Evolutionary conservation across 2,888 invertebrate genomes (phyloP).

Genomic region (Zygogramma bicolorata): DNA sequence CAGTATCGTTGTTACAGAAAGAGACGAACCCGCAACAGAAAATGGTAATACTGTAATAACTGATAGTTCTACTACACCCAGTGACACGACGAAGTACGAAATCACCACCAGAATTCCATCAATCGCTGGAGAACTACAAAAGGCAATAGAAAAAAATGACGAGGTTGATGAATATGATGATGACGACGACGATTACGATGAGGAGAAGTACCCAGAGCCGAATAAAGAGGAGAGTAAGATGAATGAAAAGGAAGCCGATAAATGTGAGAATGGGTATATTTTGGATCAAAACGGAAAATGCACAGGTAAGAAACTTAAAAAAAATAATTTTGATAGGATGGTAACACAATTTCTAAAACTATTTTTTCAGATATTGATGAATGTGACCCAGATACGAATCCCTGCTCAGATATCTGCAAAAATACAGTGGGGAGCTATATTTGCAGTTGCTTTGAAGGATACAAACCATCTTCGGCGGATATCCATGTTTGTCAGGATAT

Average conservation of each 20-base stretch:
- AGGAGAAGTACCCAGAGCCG: constrained; percentile 13
- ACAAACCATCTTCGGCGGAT: constrained; percentile 59
- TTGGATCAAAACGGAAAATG: constrained; percentile 67
- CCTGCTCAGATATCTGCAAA: constrained; percentile 69
- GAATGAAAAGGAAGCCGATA: constrained; percentile 23
- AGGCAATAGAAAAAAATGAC: not conserved
- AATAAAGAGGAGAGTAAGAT: constrained; percentile 31
- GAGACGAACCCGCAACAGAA: not conserved
- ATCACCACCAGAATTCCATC: not conserved
- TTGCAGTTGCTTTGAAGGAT: constrained; percentile 71
- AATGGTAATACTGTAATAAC: not conserved
- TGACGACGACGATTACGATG: constrained; percentile 19
- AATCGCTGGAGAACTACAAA: not conserved
- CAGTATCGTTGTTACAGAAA: not conserved
- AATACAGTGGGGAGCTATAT: constrained; percentile 71
- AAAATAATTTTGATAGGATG: too few species aligned
- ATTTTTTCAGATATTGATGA: constrained; percentile 66
- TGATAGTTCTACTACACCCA: not conserved
- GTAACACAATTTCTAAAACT: constrained; percentile 9
- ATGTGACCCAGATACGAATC: constrained; percentile 61
- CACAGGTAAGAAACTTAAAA: constrained; percentile 60
- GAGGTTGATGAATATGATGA: constrained; percentile 13
- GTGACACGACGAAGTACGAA: not conserved
- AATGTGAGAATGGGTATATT: constrained; percentile 61
- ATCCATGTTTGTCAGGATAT: constrained; percentile 60